phyloP scores from a whole-genome alignment of 2,888 invertebrate genomes.

The Oxytorus armatus region DNA sequence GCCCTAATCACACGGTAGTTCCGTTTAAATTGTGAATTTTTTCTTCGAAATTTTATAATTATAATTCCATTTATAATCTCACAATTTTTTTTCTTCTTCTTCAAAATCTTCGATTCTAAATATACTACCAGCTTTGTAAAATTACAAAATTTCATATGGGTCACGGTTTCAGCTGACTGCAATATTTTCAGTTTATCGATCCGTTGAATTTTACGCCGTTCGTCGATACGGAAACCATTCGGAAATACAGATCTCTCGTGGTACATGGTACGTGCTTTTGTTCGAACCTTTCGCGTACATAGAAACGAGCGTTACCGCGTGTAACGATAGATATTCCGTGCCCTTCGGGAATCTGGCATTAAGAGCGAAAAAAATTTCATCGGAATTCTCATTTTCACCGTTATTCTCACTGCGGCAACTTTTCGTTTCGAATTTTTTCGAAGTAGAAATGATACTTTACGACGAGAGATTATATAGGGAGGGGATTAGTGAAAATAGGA shows the following conservation, averaged over 20 bases:
- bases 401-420: neutral
- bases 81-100: too few relatives aligned
- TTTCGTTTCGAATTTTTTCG: neutral
- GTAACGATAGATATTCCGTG: constrained; percentile 9
- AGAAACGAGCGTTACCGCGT: neutral
- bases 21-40: too few relatives aligned
- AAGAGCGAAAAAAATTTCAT: neutral
- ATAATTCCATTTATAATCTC: too few relatives aligned
- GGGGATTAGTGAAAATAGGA: neutral
- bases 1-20: too few relatives aligned
- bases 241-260: constrained; percentile 12
- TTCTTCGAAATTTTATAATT: too few relatives aligned
- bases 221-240: neutral
- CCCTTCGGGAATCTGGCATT: constrained; percentile 2
- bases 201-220: neutral
- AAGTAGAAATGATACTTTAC: constrained; percentile 7
- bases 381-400: constrained; percentile 1
- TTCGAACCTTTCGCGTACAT: neutral
- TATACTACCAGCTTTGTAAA: too few relatives aligned
- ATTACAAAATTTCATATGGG: neutral
- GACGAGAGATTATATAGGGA: constrained; percentile 10
- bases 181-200: constrained; percentile 21
- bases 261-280: neutral
- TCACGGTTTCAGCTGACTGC: neutral
- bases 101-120: neutral